These are phyloP conservation scores for Pipistrellus pipistrellus DNA, from an alignment of 2,797 vertebrate species.

Conservation along the genomic window DNA sequence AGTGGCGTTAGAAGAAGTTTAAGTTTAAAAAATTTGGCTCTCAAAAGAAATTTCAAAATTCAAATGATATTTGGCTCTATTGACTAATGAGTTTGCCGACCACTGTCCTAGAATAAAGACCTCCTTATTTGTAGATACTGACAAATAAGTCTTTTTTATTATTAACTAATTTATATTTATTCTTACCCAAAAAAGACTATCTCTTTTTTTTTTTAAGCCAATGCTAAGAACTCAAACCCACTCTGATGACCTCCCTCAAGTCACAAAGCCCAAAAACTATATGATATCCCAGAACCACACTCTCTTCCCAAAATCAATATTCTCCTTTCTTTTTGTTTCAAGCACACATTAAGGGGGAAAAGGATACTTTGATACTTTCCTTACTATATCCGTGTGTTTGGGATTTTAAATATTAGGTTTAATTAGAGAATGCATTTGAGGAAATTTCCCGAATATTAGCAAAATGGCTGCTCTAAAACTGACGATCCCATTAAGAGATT, in stretches of 20 bases:
- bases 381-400: not conserved
- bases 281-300: not conserved
- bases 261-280: not conserved
- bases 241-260: not conserved
- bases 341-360: not conserved
- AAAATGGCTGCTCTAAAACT: not conserved
- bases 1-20: too few relatives aligned
- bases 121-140: not conserved
- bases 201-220: not conserved
- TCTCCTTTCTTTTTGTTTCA: not conserved
- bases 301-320: not conserved
- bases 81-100: too few relatives aligned
- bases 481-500: not conserved
- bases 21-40: too few relatives aligned
- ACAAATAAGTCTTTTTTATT: not conserved
- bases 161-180: not conserved
- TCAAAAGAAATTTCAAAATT: too few relatives aligned
- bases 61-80: too few relatives aligned
- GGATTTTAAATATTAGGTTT: not conserved
- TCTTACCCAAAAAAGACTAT: not conserved
- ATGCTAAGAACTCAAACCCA: not conserved
- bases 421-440: constrained; percentile 36
- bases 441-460: not conserved
- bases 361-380: not conserved
- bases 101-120: not conserved